phyloP scores from a whole-genome alignment of 1,140 invertebrate species.

The Vollenhovia emeryi region DNA sequence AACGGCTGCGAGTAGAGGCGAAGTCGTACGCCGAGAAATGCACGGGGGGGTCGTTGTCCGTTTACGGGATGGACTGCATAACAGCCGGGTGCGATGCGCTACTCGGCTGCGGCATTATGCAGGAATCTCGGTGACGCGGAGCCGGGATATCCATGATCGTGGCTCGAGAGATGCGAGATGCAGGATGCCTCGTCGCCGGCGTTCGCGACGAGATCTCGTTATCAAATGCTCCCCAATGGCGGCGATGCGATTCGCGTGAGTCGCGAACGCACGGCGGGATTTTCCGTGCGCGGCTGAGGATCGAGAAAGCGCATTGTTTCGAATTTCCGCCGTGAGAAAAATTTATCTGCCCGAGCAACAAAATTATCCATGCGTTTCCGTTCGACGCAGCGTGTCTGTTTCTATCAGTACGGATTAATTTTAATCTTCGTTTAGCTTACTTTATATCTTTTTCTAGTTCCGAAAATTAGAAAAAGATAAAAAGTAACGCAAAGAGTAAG shows the following conservation, averaged over 20 bases:
- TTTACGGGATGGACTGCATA: slow-evolving; percentile 50
- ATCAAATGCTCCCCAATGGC: not conserved
- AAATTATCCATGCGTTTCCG: not conserved
- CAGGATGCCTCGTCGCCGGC: not conserved
- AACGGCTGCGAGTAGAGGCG: not conserved
- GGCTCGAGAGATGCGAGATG: slow-evolving; percentile 35
- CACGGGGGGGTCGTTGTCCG: slow-evolving; percentile 21
- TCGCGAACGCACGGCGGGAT: not conserved
- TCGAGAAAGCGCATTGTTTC: not conserved
- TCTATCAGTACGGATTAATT: too few relatives aligned
- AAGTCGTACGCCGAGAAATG: slow-evolving; percentile 46
- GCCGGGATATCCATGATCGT: slow-evolving; percentile 37
- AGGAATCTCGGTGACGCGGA: slow-evolving; percentile 41
- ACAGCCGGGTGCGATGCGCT: slow-evolving; percentile 29
- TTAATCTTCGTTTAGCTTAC: too few relatives aligned
- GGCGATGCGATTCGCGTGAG: not conserved
- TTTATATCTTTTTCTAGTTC: too few relatives aligned
- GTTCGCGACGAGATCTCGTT: slow-evolving; percentile 22
- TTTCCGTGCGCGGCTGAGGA: not conserved
- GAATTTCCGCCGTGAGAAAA: not conserved
- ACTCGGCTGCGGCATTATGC: slow-evolving; percentile 46
- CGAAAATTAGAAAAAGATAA: too few relatives aligned
- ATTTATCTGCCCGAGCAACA: not conserved
- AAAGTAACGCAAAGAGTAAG: too few relatives aligned
- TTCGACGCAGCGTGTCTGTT: too few relatives aligned